Percentiles rank a stretch among this genome's conserved stretches.
Evolutionary conservation across 2,888 invertebrate genomes (phyloP).

Genomic region (Heliconius erato): DNA sequence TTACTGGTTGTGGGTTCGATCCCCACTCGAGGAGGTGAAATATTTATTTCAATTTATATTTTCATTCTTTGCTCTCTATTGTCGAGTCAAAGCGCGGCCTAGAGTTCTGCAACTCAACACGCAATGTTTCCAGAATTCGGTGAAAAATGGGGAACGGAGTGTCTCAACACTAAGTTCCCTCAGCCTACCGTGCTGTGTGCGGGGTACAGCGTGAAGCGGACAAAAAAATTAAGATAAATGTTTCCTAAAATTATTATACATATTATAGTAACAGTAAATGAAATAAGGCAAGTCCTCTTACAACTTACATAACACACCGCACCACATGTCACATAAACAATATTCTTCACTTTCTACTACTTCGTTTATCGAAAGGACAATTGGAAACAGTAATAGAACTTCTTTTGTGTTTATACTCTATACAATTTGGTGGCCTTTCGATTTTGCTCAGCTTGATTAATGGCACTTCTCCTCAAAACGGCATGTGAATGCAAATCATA

Average conservation of each 20-base stretch:
- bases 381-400: constrained; percentile 41
- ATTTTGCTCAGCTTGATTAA: constrained; percentile 68
- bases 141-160: no score
- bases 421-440: constrained; percentile 66
- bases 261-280: constrained; percentile 14
- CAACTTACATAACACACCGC: constrained; percentile 36
- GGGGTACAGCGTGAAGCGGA: no score
- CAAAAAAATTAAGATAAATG: neutral
- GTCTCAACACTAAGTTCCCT: no score
- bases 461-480: constrained; percentile 59
- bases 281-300: constrained; percentile 24
- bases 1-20: no score
- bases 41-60: no score
- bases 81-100: no score
- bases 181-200: no score
- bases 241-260: neutral
- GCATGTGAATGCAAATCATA: constrained; percentile 57
- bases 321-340: constrained; percentile 41
- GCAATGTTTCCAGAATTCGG: no score
- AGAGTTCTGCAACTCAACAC: no score
- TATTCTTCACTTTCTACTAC: constrained; percentile 46
- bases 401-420: constrained; percentile 56
- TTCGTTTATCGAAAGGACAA: constrained; percentile 39
- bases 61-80: no score
- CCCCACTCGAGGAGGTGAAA: no score